These are phyloP conservation scores for Parotocinclus haroldoi DNA, from an alignment of 2,797 vertebrate genomes.

Conservation along the genomic window DNA sequence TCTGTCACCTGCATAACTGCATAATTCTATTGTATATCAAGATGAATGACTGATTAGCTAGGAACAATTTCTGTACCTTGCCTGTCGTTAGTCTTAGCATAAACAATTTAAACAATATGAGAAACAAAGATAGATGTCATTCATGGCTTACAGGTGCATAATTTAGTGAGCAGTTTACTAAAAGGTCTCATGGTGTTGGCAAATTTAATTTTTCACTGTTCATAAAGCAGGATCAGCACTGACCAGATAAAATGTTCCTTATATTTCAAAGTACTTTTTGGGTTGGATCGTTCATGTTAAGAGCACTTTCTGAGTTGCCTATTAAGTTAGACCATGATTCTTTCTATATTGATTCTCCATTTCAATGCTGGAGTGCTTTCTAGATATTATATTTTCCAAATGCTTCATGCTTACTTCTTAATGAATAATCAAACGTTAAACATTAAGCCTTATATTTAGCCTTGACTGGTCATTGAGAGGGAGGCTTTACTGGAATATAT, in stretches of 20 bases:
- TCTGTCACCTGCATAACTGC: constrained; percentile 14
- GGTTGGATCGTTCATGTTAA: constrained; percentile 64
- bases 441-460: constrained; percentile 27
- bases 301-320: constrained; percentile 65
- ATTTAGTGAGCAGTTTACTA: constrained; percentile 61
- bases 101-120: background rate
- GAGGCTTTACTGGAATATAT: constrained; percentile 2
- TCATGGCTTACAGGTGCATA: constrained; percentile 5
- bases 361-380: constrained; percentile 30
- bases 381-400: constrained; percentile 56
- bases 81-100: constrained; percentile 21
- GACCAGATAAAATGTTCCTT: constrained; percentile 62
- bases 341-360: constrained; percentile 58
- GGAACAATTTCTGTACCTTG: constrained; percentile 5
- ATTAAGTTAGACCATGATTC: constrained; percentile 69
- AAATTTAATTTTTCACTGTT: constrained; percentile 58
- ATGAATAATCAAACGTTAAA: constrained; percentile 58
- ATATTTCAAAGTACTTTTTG: constrained; percentile 64
- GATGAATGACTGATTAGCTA: constrained; percentile 44
- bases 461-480: constrained; percentile 43
- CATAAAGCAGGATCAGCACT: constrained; percentile 58
- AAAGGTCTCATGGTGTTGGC: constrained; percentile 57
- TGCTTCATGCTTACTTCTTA: constrained; percentile 39
- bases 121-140: background rate
- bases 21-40: constrained; percentile 40